Evolutionary conservation across 1,140 invertebrate genomes (phyloP), one percentile per base, ranked within the genome.

Genomic region (Lamellibrachia luymesi): DNA sequence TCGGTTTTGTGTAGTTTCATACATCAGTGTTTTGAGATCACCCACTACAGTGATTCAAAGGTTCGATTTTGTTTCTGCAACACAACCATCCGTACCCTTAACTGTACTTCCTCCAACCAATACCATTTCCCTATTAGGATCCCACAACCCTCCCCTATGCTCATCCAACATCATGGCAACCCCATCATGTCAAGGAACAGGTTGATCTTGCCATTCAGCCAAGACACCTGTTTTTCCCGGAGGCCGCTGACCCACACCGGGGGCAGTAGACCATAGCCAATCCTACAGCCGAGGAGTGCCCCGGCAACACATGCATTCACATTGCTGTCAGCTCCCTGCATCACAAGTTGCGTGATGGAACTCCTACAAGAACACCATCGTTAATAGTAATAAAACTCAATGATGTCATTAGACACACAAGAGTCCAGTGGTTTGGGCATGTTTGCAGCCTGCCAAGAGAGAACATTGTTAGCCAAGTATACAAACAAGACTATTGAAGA

Each of bases 181-280:
- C 96, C 96, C 94, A 96, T 95, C 95, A 96, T 96, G 93, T 96
- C 96, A 8, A 96, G 93, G 10, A 96, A 93, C 90, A 94, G 93
- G 94, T 96, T 96, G 27, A 96, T 95, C 94, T 95, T 96, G 0
- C 93, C 51, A 94, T 96, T 96, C 1, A 96, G 93, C 95, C 95
- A 96, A 0, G 94, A 89, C n/a, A 94, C 95, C 92, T 96, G 95
- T 92, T 94, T 94, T n/a, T 94, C 94, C 10, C 95, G 93, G 0
- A 96, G 94, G 13, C 94, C 95, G 5, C 94, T 92, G 13, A 96
- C 93, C 95, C 95, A 96, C 22, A 94, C 91, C 51, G 92, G 93
- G 10, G 96, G 96, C 2, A 96, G 94, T 25, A 93, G 92, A 8
- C 94, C 94, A 93, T 95, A 96, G 27, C 96, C 96, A 50, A 94